Base-by-base conservation (phyloP, 2,888 invertebrate genomes). In the Temnothorax ravouxi region DNA sequence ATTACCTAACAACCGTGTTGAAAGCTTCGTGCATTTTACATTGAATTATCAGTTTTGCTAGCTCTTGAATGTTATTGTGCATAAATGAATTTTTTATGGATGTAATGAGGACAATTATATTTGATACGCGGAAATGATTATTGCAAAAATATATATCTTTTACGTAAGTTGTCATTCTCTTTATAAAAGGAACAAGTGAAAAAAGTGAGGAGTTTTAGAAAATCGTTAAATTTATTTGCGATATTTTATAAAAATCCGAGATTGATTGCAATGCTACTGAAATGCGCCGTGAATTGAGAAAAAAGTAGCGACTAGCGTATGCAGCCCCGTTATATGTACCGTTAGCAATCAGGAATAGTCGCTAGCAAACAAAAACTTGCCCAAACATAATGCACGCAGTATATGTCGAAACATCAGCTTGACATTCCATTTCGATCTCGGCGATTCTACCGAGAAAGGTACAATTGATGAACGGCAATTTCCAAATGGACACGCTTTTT, bases 1-100 rank as follows among this genome's bases (percentile, higher is more conserved):
- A 81, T 88, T 86, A 84, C 75, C 83, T 85, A 84, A 89, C 86
- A 82, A 84, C 64, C 81, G 75, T 21, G 50, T 72, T 47, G 61
- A 54, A 67, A 85, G 71, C 74, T 66, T 77, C 56, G 71, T n/a
- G n/a, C 18, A n/a, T 34, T 41, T 29, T 56, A 25, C 3, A 18
- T n/a, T 50, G 29, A 74, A 44, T 61, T 21, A 9, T 61, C 13
- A 59, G 11, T 18, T 72, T 44, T 44, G 29, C 18, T 3, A 47
- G 2, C 9, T 56, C 5, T 15, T 41, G 15, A 56, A 47, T 47
- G n/a, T 15, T 21, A 18, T 21, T 38, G 9, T 3, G 11, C 13
- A 3, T 72, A 56, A 72, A 72, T 41, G 5, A 52, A 56, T 6
- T 71, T 54, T 71, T 69, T n/a, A 13, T 69, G 13, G 11, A 41